Evolutionary conservation across 1,140 invertebrate species (phyloP).

Genomic region (Papilio machaon): DNA sequence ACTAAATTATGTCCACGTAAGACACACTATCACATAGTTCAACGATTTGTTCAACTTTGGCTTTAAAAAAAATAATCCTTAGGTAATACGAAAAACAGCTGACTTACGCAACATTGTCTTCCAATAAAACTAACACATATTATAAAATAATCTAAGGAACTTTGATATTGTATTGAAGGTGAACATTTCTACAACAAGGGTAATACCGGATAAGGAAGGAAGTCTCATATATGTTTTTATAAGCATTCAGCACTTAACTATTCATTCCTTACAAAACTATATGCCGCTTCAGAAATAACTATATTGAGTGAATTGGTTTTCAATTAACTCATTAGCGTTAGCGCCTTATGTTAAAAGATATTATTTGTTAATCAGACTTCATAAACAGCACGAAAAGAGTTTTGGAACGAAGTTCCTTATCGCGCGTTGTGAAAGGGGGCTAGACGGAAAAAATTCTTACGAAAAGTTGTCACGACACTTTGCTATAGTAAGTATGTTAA

Average conservation of each 20-base stretch:
- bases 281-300: conserved; percentile 10
- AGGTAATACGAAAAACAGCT: no score
- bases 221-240: conserved; percentile 28
- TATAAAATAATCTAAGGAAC: background rate
- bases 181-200: conserved; percentile 18
- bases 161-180: conserved; percentile 6
- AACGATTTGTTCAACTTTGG: no score
- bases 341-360: no score
- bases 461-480: no score
- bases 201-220: conserved; percentile 35
- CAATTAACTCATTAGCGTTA: background rate
- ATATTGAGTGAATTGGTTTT: background rate
- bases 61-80: no score
- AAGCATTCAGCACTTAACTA: conserved; percentile 19
- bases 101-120: background rate
- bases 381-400: no score
- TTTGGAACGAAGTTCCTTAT: no score
- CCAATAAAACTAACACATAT: background rate
- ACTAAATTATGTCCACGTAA: background rate
- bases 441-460: no score
- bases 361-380: no score
- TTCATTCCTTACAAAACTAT: background rate
- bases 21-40: no score
- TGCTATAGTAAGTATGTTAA: no score
- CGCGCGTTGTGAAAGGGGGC: no score